phyloP scores from a whole-genome alignment of 2,888 invertebrate species.

The Drosophila formosana region DNA sequence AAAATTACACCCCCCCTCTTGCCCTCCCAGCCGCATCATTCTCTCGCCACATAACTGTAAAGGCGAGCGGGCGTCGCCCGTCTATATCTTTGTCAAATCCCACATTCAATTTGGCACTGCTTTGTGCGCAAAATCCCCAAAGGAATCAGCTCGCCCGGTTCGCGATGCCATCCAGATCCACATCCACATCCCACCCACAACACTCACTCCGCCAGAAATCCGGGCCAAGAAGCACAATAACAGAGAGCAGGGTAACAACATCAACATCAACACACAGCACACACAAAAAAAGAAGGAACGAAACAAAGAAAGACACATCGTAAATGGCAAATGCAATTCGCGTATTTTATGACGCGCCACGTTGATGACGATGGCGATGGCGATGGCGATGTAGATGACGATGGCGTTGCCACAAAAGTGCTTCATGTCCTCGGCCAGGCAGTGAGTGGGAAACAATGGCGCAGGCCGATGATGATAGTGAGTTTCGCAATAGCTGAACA shows the following conservation, averaged over 20 bases:
- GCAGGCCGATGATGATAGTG: constrained; percentile 57
- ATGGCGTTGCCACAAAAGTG: constrained; percentile 68
- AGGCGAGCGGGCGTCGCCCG: constrained; percentile 29
- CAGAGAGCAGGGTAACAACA: constrained; percentile 36
- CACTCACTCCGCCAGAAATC: constrained; percentile 36
- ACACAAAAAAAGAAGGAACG: constrained; percentile 22
- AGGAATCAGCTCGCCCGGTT: constrained; percentile 72
- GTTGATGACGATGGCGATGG: constrained; percentile 68
- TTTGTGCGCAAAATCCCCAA: constrained; percentile 82
- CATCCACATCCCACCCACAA: neutral
- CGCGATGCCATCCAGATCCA: constrained; percentile 27
- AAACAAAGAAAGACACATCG: constrained; percentile 74
- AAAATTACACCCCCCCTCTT: constrained; percentile 69
- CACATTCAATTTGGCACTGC: constrained; percentile 80
- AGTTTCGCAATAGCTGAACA: constrained; percentile 40
- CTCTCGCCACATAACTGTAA: constrained; percentile 12
- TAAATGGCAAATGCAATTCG: constrained; percentile 82
- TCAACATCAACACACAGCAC: neutral
- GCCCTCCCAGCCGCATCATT: neutral
- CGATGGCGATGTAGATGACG: constrained; percentile 55
- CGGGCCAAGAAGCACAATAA: constrained; percentile 58
- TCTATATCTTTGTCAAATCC: constrained; percentile 75
- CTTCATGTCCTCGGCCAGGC: constrained; percentile 48
- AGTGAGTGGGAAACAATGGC: constrained; percentile 52
- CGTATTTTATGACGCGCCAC: constrained; percentile 82